Evolutionary conservation across 30 jellyfish, hydroid and myxozoan genomes (phyloP), one percentile per base, ranked within the genome.

Genomic region (Rhopilema esculentum): DNA sequence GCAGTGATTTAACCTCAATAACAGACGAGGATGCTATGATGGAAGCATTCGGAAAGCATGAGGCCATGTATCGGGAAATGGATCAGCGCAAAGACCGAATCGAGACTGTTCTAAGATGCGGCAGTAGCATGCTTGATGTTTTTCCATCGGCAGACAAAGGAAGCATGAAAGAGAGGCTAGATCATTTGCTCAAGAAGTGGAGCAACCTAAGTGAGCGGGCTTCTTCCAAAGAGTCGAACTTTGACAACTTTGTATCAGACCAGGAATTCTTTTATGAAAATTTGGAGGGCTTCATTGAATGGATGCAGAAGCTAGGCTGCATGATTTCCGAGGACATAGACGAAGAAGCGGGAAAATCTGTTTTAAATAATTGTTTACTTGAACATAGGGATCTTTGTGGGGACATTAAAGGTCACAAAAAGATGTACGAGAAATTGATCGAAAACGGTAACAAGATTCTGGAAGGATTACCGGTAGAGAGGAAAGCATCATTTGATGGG

Each of bases 241-340:
- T 91, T 49, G 97, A 91, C 32, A 65, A 76, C 29, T 69, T 80
- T 66, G 69, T 91, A 50, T 29, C 90, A 0, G 74, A 69, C 40
- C 95, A 91, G 40, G 95, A 91, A 49, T 28, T 48, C 18, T 91
- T 76, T 77, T 91, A 91, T 73, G 92, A 77, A 49, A 92, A 91
- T 73, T 72, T 91, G 53, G 97, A 91, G 77, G 95, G 93, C 2
- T 91, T 91, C 40, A 92, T 91, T 29, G 92, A 85, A 27, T 91
- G 97, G 97, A 84, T 91, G 92, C 86, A 73, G 27, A 70, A 73
- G 26, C 27, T 68, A 23, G 93, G 97, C 9, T 19, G 66, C 26
- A 31, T 32, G 18, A 29, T 88, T 7, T 63, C 96, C 0, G 74
- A 71, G 70, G 96, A 88, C 33, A 71, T 88, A 4, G 92, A 85